Percentiles rank a stretch among this genome's conserved stretches.
phyloP scores from a whole-genome alignment of 2,113 vertebrate species.

The Scomber japonicus region DNA sequence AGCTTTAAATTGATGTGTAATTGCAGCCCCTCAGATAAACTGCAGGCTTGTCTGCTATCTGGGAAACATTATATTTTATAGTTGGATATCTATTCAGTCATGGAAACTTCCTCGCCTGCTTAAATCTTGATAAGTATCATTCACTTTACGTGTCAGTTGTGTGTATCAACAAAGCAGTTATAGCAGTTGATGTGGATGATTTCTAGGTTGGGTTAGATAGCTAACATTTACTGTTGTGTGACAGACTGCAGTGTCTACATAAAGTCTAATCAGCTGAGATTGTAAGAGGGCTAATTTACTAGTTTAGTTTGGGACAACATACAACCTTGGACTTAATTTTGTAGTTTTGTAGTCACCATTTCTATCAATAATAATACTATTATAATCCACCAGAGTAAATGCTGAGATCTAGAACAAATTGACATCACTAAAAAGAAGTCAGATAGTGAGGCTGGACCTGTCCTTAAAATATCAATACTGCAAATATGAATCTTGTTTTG shows the following conservation, averaged over 20 bases:
- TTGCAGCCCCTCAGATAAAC: constrained; percentile 33
- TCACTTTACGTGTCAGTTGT: constrained; percentile 41
- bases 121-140: constrained; percentile 41
- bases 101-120: constrained; percentile 69
- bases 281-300: constrained; percentile 20
- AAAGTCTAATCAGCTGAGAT: constrained; percentile 1
- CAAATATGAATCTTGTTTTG: too few relatives aligned
- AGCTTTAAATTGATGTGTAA: constrained; percentile 25
- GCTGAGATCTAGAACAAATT: too few relatives aligned
- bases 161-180: constrained; percentile 54
- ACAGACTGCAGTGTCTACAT: constrained; percentile 4
- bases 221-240: constrained; percentile 39
- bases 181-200: neutral
- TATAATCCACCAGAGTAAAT: too few relatives aligned
- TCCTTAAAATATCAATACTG: too few relatives aligned
- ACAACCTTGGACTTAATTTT: too few relatives aligned
- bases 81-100: constrained; percentile 54
- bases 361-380: too few relatives aligned
- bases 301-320: too few relatives aligned
- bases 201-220: constrained; percentile 2
- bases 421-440: too few relatives aligned
- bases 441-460: too few relatives aligned
- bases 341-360: too few relatives aligned
- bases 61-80: constrained; percentile 36
- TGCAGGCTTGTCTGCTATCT: neutral